These are phyloP conservation scores for Hyperoodon ampullatus DNA, from an alignment of 2,113 vertebrate species.

Conservation along the genomic window DNA sequence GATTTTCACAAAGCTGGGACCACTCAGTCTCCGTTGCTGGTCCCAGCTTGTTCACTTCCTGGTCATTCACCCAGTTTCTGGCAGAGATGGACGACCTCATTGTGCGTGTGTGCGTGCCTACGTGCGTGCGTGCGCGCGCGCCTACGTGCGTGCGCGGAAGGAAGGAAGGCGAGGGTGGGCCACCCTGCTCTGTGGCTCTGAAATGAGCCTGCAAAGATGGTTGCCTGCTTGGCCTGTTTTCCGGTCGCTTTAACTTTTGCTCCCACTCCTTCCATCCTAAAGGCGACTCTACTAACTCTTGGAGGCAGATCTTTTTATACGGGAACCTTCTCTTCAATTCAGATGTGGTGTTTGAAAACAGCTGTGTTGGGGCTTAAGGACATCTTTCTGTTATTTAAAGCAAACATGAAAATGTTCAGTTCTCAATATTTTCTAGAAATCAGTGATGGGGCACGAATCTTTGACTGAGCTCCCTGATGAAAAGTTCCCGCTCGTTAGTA, in stretches of 20 bases:
- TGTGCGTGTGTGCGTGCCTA: fast-evolving
- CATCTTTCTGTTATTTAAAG: not conserved
- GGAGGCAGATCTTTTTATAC: not conserved
- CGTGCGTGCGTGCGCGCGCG: not conserved
- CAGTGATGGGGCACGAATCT: not conserved
- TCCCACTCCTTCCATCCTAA: not conserved
- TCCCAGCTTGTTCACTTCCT: not conserved
- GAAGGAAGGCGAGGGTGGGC: not conserved
- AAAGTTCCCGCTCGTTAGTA: fast-evolving
- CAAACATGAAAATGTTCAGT: not conserved
- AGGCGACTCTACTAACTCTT: not conserved
- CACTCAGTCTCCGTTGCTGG: fast-evolving
- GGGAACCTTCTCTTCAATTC: not conserved
- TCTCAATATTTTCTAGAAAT: not conserved
- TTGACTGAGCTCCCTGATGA: not conserved
- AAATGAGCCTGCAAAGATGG: fast-evolving
- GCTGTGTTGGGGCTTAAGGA: not conserved
- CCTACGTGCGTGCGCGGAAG: fast-evolving
- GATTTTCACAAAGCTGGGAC: fast-evolving
- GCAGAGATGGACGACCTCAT: not conserved
- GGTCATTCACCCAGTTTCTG: not conserved
- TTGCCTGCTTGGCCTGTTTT: not conserved
- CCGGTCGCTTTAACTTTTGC: fast-evolving
- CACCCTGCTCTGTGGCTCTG: not conserved
- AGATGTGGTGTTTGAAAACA: not conserved